Conservation (phyloP, 2,888 invertebrate species). For the Mylabris sibirica region DNA sequence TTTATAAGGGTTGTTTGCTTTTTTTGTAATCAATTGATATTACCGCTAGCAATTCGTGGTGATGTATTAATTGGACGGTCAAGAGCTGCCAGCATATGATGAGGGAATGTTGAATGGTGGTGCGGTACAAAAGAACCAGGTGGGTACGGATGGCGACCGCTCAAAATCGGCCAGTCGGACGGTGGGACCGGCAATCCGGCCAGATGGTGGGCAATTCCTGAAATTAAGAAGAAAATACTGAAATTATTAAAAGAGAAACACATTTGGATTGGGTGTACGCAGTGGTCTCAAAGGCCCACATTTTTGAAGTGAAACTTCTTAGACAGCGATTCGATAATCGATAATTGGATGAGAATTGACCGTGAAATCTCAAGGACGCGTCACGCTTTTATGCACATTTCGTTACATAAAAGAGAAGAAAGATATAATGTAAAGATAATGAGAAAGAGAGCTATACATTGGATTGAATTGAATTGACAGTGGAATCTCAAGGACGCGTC, state of each 20-base stretch:
- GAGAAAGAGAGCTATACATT: too few relatives aligned
- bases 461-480: too few relatives aligned
- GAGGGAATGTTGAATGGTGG: constrained; percentile 65
- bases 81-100: constrained; percentile 61
- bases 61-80: constrained; percentile 67
- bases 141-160: constrained; percentile 62
- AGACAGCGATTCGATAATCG: too few relatives aligned
- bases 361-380: too few relatives aligned
- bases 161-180: constrained; percentile 66
- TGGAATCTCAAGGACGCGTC: too few relatives aligned
- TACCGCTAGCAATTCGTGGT: constrained; percentile 63
- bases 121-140: constrained; percentile 65
- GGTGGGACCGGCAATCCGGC: constrained; percentile 75
- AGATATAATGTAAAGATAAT: too few relatives aligned
- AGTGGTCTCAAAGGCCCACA: too few relatives aligned
- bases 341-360: too few relatives aligned
- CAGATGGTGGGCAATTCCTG: constrained; percentile 79
- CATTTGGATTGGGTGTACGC: too few relatives aligned
- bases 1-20: constrained; percentile 12
- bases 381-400: too few relatives aligned
- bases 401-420: too few relatives aligned
- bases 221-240: constrained; percentile 42
- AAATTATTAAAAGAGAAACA: neutral
- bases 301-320: too few relatives aligned
- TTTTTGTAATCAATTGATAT: constrained; percentile 33